These are phyloP conservation scores for Sciaenops ocellatus DNA, from an alignment of 2,797 vertebrate genomes.

Conservation along the genomic window DNA sequence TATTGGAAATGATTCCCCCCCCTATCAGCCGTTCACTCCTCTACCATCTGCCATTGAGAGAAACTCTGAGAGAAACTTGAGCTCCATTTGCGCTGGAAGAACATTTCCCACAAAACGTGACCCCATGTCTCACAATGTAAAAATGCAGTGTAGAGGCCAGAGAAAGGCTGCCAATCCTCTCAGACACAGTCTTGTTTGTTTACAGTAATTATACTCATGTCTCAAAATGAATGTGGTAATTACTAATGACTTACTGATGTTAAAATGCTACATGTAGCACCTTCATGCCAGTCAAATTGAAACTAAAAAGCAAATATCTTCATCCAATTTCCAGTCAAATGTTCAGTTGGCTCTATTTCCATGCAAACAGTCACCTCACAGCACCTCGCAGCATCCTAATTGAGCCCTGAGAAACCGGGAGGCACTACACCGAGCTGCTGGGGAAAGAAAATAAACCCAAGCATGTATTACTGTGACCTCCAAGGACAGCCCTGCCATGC, in stretches of 20 bases:
- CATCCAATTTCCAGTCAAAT: background rate
- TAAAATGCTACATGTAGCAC: slow-evolving; percentile 27
- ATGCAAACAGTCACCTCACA: slow-evolving; percentile 51
- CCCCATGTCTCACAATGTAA: slow-evolving; percentile 51
- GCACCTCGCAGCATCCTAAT: slow-evolving; percentile 43
- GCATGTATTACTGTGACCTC: slow-evolving; percentile 68
- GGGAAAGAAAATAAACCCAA: slow-evolving; percentile 30
- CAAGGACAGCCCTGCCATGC: slow-evolving; percentile 54
- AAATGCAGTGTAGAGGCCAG: slow-evolving; percentile 62
- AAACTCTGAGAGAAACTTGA: slow-evolving; percentile 65
- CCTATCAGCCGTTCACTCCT: slow-evolving; percentile 36
- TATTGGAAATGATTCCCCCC: slow-evolving; percentile 39
- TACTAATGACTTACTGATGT: slow-evolving; percentile 50
- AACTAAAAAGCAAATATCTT: slow-evolving; percentile 4
- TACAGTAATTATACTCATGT: slow-evolving; percentile 55
- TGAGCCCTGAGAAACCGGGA: slow-evolving; percentile 45
- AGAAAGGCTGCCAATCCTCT: slow-evolving; percentile 52
- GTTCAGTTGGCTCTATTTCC: slow-evolving; percentile 42
- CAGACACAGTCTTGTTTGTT: slow-evolving; percentile 52
- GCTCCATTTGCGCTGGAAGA: slow-evolving; percentile 51
- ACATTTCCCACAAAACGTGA: slow-evolving; percentile 56
- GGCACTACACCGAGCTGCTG: slow-evolving; percentile 1
- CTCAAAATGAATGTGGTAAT: slow-evolving; percentile 38
- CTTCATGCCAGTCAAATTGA: slow-evolving; percentile 28
- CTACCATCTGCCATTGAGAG: slow-evolving; percentile 61